phyloP scores from a whole-genome alignment of 2,113 vertebrate genomes.

The Epinephelus fuscoguttatus region DNA sequence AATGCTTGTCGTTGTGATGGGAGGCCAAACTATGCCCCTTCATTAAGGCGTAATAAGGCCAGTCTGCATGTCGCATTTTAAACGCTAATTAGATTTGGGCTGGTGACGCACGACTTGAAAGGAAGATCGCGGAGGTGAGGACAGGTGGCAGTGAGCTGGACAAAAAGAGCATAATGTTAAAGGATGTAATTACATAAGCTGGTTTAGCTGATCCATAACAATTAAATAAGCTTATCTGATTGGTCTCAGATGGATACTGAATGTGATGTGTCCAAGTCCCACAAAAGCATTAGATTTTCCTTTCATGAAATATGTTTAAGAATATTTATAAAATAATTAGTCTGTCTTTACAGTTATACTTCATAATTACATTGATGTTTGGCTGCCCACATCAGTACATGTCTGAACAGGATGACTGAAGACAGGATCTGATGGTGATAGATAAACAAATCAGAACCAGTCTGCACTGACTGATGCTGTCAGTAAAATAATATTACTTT shows the following conservation, averaged over 20 bases:
- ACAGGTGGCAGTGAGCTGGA: conserved; percentile 30
- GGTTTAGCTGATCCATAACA: background rate
- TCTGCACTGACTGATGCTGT: background rate
- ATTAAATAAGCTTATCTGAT: background rate
- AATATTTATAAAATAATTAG: background rate
- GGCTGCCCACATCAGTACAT: conserved; percentile 1
- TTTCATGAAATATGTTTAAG: background rate
- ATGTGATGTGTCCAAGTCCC: background rate
- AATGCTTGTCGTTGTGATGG: conserved; percentile 65
- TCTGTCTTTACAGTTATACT: background rate
- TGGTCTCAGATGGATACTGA: background rate
- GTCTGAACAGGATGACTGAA: background rate
- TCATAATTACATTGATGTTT: background rate
- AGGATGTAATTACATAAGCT: background rate
- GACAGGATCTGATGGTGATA: background rate
- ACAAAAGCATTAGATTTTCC: background rate
- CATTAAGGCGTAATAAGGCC: conserved; percentile 72
- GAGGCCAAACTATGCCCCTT: conserved; percentile 65
- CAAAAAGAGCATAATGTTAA: background rate
- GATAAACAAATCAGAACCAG: background rate
- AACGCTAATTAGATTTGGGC: conserved; percentile 70
- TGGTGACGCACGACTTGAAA: conserved; percentile 40
- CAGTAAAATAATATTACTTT: background rate
- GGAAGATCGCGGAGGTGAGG: conserved; percentile 24
- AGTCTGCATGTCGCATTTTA: conserved; percentile 57